Evolutionary conservation across 2,888 invertebrate genomes (phyloP).

Genomic region (Rhyacophila evoluta): DNA sequence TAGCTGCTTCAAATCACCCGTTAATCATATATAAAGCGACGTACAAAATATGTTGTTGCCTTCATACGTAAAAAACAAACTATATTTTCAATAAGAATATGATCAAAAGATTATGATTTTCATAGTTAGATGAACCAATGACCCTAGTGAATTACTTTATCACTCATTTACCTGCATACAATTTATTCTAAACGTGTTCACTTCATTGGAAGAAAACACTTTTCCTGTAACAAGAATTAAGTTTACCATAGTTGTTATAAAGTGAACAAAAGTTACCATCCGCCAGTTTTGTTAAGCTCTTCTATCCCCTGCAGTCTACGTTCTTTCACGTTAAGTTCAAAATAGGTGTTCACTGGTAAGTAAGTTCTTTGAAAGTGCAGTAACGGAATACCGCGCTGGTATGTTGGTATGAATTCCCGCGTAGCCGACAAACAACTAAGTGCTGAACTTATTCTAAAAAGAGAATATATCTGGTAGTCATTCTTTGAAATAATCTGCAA

Average conservation of each 20-base stretch:
- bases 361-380: neutral
- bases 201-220: neutral
- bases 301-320: neutral
- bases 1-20: too few species aligned
- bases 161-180: neutral
- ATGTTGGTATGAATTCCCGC: neutral
- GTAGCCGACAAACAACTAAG: neutral
- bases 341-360: neutral
- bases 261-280: neutral
- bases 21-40: too few species aligned
- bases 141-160: too few species aligned
- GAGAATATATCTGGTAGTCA: neutral
- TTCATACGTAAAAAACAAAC: too few species aligned
- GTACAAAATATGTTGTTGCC: too few species aligned
- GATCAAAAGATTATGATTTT: too few species aligned
- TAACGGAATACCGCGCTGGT: neutral
- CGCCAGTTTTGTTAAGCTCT: neutral
- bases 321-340: neutral
- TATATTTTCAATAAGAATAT: too few species aligned
- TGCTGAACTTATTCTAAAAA: neutral
- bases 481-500: constrained; percentile 9
- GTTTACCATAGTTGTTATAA: neutral
- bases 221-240: neutral
- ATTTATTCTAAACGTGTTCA: neutral
- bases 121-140: too few species aligned